Evolutionary conservation across 2,797 vertebrate genomes (phyloP), one percentile per base, ranked within the genome.

Genomic region (Toxotes lorentzi): DNA sequence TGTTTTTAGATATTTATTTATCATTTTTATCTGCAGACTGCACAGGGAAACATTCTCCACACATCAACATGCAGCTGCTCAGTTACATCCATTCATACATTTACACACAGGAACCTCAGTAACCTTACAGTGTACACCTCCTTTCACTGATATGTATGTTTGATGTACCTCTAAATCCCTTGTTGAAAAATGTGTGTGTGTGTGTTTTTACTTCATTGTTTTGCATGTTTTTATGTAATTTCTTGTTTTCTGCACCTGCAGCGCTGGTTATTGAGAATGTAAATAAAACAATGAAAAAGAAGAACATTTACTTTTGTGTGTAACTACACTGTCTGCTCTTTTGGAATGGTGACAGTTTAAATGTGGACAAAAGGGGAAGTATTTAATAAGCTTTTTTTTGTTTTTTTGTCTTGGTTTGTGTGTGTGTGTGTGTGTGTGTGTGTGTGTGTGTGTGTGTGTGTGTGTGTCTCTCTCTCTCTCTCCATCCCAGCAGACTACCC

Each of bases 401-500:
- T n/a, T 48, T 88, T 38, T 84, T 62, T 78, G 43, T 79, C 59
- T 75, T 62, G 10, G 34, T 68, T 19, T 56, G 58, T 56, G 53
- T 76, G 63, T 73, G n/a, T 81, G 71, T 27, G 23, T 87, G 27
- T 83, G 38, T 62, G 19, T 66, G n/a, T 50, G 23, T 56, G 10
- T 23, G 9, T 83, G 70, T 74, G 38, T 77, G 57, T 76, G 57
- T 72, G 19, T 80, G 64, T 27, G 23, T 87, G 24, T 83, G 12
- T 24, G 35, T 54, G 21, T 84, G 5, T 9, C 7, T 24, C 32
- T 58, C 19, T 85, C 23, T 17, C 50, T n/a, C n/a, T n/a, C 41
- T 30, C 74, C 48, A 90, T 86, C 83, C 41, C 87, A 96, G 95
- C 91, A 30, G 97, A 98, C 82, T 97, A 96, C 88, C 96, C 93